Evolutionary conservation across 2,888 invertebrate species (phyloP), one percentile per base, ranked within the genome.

Genomic region (Hydroisotoma schaefferi): DNA sequence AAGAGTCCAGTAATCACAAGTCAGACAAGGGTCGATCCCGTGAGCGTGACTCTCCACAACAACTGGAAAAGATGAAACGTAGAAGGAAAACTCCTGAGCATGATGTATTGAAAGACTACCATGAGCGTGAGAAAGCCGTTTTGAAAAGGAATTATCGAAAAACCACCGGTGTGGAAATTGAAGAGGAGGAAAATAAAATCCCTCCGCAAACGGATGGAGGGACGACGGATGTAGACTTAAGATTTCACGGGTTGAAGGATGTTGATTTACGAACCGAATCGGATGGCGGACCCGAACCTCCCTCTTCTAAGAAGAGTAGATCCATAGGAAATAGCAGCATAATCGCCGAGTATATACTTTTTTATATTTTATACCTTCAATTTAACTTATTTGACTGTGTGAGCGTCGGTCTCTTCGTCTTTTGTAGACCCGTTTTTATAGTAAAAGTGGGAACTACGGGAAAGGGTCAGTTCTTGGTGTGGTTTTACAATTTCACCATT

Each of bases 341-440:
- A 55, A 63, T 71, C 65, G 69, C 62, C 68, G 69, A 71, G 69
- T 69, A 68, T 60, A n/a, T n/a, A n/a, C n/a, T n/a, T n/a, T n/a
- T n/a, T n/a, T n/a, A n/a, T n/a, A n/a, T n/a, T n/a, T n/a, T n/a
- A n/a, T 40, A 40, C n/a, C n/a, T n/a, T n/a, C n/a, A n/a, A n/a
- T n/a, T n/a, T n/a, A n/a, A n/a, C n/a, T n/a, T n/a, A n/a, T n/a
- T n/a, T n/a, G n/a, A n/a, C n/a, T n/a, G n/a, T n/a, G n/a, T n/a
- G n/a, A n/a, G n/a, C n/a, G n/a, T n/a, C n/a, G n/a, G n/a, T n/a
- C n/a, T n/a, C n/a, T n/a, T n/a, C n/a, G n/a, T n/a, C n/a, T n/a
- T n/a, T n/a, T 40, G 5, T 18, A 40, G 5, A 40, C 40, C 40
- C 5, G 40, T n/a, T n/a, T n/a, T n/a, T n/a, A 40, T 40, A 40